A percentile compares a stretch with the other conserved stretches of the same genome.
Evolutionary conservation across 2,797 vertebrate genomes (phyloP).

Genomic region (Oryzias dopingdopingensis): DNA sequence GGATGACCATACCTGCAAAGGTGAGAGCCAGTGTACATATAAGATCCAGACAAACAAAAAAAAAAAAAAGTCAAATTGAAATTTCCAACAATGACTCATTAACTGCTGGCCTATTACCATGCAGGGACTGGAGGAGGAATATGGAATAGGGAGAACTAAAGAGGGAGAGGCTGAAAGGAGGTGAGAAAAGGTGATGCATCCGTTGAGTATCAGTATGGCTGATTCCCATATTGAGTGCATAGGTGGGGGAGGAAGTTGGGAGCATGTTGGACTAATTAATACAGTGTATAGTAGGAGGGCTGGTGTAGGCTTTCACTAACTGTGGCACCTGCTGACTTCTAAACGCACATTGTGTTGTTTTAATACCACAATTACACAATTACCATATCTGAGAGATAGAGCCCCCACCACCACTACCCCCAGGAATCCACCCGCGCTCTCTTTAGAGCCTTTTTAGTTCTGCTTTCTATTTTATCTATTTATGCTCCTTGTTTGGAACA

Average conservation of each 20-base stretch:
- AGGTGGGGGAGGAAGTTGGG: constrained; percentile 71
- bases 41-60: constrained; percentile 59
- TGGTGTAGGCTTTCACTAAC: constrained; percentile 74
- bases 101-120: constrained; percentile 73
- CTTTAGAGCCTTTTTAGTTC: constrained; percentile 72
- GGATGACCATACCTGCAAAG: constrained; percentile 41
- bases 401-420: constrained; percentile 31
- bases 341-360: constrained; percentile 79
- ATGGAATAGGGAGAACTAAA: constrained; percentile 68
- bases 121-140: constrained; percentile 60
- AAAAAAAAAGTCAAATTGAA: constrained; percentile 59
- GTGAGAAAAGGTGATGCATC: constrained; percentile 57
- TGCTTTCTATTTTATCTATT: constrained; percentile 69
- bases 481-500: constrained; percentile 63
- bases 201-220: constrained; percentile 54
- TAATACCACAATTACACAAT: constrained; percentile 81
- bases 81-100: constrained; percentile 73
- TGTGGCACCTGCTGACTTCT: constrained; percentile 81
- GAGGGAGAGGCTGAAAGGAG: constrained; percentile 38
- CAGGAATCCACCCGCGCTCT: constrained; percentile 74
- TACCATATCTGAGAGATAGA: constrained; percentile 80
- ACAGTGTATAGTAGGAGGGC: constrained; percentile 69
- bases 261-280: constrained; percentile 77
- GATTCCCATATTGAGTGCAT: constrained; percentile 67
- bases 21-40: constrained; percentile 17